Conservation (phyloP, 2,888 invertebrate genomes). For the Euplagia quadripunctaria region DNA sequence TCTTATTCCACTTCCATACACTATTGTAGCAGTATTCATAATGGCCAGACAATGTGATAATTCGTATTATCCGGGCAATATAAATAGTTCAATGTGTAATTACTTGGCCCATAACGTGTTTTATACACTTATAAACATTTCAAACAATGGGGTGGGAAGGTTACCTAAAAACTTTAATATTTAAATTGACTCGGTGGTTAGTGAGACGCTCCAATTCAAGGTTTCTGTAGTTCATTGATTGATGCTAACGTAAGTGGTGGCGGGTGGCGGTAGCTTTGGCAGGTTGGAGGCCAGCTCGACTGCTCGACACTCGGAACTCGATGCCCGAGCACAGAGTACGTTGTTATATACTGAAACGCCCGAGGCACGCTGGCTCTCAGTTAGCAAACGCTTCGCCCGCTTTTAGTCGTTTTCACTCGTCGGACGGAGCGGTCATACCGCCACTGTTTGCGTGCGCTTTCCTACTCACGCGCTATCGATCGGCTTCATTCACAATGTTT, state of each 20-base stretch:
- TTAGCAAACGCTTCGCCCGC: conserved; percentile 49
- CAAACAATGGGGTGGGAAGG: background rate
- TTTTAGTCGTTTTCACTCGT: conserved; percentile 46
- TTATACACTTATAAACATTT: background rate
- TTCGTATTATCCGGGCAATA: too few species aligned
- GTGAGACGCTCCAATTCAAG: conserved; percentile 53
- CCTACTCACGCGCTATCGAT: conserved; percentile 55
- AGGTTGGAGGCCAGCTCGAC: background rate
- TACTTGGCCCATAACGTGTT: too few species aligned
- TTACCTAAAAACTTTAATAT: conserved; percentile 5
- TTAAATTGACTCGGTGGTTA: background rate
- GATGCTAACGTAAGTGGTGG: conserved; percentile 48
- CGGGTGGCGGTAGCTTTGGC: conserved; percentile 26
- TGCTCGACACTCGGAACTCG: too few species aligned
- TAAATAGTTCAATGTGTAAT: too few species aligned
- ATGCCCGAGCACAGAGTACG: background rate
- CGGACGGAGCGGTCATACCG: conserved; percentile 40
- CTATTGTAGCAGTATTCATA: too few species aligned
- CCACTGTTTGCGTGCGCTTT: conserved; percentile 25
- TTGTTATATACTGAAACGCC: background rate
- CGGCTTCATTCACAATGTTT: conserved; percentile 70
- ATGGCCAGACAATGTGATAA: too few species aligned
- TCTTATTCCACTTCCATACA: too few species aligned
- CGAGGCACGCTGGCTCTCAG: conserved; percentile 24
- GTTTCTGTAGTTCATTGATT: conserved; percentile 64